These are phyloP conservation scores for Meiosimyza platycephala DNA, from an alignment of 2,888 invertebrate genomes.

Conservation along the genomic window DNA sequence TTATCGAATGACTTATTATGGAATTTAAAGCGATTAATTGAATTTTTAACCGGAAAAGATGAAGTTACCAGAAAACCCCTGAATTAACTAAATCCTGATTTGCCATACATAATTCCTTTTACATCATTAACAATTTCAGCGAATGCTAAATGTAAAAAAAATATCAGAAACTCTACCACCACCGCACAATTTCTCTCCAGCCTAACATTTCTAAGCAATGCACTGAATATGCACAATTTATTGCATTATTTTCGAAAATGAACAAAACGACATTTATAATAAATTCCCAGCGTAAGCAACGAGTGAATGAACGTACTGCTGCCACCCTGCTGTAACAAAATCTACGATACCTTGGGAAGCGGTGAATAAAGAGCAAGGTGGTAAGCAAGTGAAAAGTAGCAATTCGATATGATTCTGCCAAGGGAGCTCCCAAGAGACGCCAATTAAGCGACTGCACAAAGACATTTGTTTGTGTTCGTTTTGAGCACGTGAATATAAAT, in stretches of 20 bases:
- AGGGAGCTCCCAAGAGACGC: slow-evolving; percentile 24
- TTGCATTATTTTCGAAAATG: slow-evolving; percentile 19
- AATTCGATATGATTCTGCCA: neutral
- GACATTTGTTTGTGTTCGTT: slow-evolving; percentile 63
- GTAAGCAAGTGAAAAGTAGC: neutral
- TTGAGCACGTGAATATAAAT: slow-evolving; percentile 65
- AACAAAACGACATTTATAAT: slow-evolving; percentile 22
- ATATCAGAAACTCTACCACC: too few relatives aligned
- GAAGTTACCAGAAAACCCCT: neutral
- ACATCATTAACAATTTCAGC: neutral
- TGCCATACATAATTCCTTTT: neutral
- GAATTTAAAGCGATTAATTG: neutral
- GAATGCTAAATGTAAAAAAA: too few relatives aligned
- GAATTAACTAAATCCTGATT: too few relatives aligned
- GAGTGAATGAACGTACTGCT: neutral
- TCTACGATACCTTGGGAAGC: neutral
- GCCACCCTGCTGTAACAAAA: neutral
- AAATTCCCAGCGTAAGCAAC: slow-evolving; percentile 15
- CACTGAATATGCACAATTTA: slow-evolving; percentile 27
- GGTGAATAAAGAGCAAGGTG: neutral
- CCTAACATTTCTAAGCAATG: slow-evolving; percentile 22
- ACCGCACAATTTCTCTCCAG: neutral
- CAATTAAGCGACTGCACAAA: slow-evolving; percentile 53
- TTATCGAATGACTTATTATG: neutral
- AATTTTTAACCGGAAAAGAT: neutral